Base-by-base conservation (phyloP, 1,140 invertebrate genomes). In the Cotesia typhae region DNA sequence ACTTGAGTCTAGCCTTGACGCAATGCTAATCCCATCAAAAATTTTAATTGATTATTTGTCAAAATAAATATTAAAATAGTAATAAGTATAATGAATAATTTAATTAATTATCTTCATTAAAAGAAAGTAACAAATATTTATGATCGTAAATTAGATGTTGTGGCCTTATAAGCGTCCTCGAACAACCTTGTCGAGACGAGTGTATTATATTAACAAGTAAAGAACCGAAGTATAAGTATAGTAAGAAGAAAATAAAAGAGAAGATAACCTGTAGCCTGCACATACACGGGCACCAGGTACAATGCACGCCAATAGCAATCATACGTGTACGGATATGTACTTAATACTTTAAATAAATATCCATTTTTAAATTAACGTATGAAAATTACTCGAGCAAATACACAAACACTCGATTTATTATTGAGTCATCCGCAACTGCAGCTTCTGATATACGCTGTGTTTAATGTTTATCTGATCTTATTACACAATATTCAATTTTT, bases 121-220 rank as follows among this genome's bases (percentile, higher is more conserved):
- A 20, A 55, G 53, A 55, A 55, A 36, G 35, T 53, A 71, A 37
- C 20, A 47, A 35, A 59, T 71, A 28, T 70, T 37, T 36, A 38
- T 55, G 51, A 53, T 55, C 61, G 41, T 67, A 51, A 67, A 63
- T 47, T 66, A 55, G 60, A 65, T 52, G n/a, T 12, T 36, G 41
- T 12, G 36, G 53, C 4, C 9, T 28, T 36, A 36, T 12, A 63
- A 47, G 41, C 70, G 53, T 36, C 65, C 71, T 72, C 64, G 64
- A 72, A 72, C 55, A 67, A 63, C 64, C 71, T 72, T 72, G 72
- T 67, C 72, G 61, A 20, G n/a, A 59, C 59, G 60, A 55, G 17
- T 70, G 63, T 70, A 35, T 63, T 60, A 55, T 35, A 37, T 41
- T 60, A 57, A 6, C 37, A 28, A 28, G 28, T 28, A 28, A 28